Percentiles rank a stretch among this genome's conserved stretches.
Conservation (phyloP, 2,113 vertebrate species). For the Ochotona curzoniae region DNA sequence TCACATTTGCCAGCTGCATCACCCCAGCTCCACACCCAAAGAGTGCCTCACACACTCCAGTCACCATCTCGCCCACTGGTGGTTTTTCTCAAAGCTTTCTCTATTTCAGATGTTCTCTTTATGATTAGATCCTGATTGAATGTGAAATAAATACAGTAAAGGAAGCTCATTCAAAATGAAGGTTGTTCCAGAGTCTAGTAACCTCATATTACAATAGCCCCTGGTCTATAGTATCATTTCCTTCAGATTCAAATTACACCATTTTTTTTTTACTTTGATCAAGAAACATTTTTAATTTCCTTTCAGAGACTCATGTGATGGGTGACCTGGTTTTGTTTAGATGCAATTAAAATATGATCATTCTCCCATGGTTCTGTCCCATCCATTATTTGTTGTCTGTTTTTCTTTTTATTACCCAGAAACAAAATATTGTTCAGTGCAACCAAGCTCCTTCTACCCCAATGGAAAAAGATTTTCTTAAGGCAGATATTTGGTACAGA, state of each 20-base stretch:
- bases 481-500: no score
- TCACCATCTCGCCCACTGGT: neutral
- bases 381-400: conserved; percentile 8
- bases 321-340: conserved; percentile 32
- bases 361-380: neutral
- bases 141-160: conserved; percentile 36
- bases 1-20: neutral
- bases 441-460: neutral
- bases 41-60: conserved; percentile 33
- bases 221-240: conserved; percentile 25
- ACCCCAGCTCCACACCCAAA: conserved; percentile 27
- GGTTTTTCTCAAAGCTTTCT: conserved; percentile 23
- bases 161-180: conserved; percentile 24
- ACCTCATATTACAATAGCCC: neutral
- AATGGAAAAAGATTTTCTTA: neutral
- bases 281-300: conserved; percentile 65
- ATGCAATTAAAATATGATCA: conserved; percentile 18
- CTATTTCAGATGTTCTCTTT: conserved; percentile 56
- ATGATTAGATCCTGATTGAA: conserved; percentile 32
- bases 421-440: conserved; percentile 33
- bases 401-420: conserved; percentile 40
- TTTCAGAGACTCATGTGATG: neutral
- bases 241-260: neutral
- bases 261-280: conserved; percentile 22
- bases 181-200: conserved; percentile 24